Evolutionary conservation across 1,140 invertebrate genomes (phyloP).

Genomic region (Drosophila willistoni): DNA sequence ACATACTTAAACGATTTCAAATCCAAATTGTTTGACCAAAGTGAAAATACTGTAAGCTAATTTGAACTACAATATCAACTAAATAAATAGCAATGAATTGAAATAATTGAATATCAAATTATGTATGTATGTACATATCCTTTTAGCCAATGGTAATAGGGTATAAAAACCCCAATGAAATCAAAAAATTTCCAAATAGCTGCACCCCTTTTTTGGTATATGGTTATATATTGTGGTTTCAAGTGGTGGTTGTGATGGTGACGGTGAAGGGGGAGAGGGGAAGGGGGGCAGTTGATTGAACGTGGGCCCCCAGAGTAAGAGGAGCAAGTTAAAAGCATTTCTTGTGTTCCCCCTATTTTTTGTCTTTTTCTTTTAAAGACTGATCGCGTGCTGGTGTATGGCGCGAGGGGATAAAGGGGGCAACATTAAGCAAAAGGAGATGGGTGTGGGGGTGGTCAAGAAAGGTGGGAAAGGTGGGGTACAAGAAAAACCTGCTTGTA

Average conservation of each 20-base stretch:
- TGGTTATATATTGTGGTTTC: background rate
- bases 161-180: background rate
- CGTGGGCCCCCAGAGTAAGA: constrained; percentile 4
- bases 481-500: constrained; percentile 71
- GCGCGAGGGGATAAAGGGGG: background rate
- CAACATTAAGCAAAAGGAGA: background rate
- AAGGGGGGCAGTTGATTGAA: background rate
- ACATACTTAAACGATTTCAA: too few relatives aligned
- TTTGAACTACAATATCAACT: too few relatives aligned
- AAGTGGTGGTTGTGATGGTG: background rate
- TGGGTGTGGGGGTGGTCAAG: constrained; percentile 2
- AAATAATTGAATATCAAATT: too few relatives aligned
- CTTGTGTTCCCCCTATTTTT: constrained; percentile 28
- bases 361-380: constrained; percentile 58
- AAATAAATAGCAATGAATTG: too few relatives aligned
- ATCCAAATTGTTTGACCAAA: too few relatives aligned
- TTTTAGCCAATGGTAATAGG: constrained; percentile 1
- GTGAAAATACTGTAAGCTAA: too few relatives aligned
- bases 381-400: constrained; percentile 58
- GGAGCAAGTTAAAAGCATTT: constrained; percentile 42
- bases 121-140: background rate
- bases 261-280: too few relatives aligned
- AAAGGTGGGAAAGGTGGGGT: constrained; percentile 11
- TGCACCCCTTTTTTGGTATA: constrained; percentile 1
- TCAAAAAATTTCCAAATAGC: constrained; percentile 7